Evolutionary conservation across 2,113 vertebrate genomes (phyloP).

Genomic region (Barbus barbus): DNA sequence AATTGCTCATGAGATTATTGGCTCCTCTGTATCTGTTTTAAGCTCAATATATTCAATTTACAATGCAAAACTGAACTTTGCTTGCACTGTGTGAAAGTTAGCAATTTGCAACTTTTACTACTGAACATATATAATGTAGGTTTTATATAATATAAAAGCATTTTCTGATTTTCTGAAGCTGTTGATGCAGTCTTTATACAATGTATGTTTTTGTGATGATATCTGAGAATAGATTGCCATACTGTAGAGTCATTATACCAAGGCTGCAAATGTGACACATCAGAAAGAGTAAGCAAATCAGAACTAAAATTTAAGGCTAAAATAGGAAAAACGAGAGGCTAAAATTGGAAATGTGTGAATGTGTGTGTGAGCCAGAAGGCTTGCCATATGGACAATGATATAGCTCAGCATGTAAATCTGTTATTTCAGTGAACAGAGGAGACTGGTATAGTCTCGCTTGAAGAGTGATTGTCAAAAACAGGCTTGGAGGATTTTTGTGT

Average conservation of each 20-base stretch:
- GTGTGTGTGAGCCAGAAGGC: conserved; percentile 43
- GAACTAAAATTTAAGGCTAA: conserved; percentile 7
- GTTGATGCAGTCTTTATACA: neutral
- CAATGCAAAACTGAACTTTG: neutral
- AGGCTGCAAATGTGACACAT: conserved; percentile 23
- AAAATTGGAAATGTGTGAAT: neutral
- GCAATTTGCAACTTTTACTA: neutral
- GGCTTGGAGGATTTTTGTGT: neutral
- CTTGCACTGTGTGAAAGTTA: neutral
- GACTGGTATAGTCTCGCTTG: conserved; percentile 30
- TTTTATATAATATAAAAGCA: neutral
- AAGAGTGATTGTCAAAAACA: conserved; percentile 18
- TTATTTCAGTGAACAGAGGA: conserved; percentile 30
- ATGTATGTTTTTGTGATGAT: neutral
- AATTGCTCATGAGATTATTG: too few species aligned
- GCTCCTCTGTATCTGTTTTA: neutral
- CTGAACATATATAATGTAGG: neutral
- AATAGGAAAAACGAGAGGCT: neutral
- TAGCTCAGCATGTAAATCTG: conserved; percentile 24
- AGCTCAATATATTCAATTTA: neutral
- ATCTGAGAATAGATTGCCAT: neutral
- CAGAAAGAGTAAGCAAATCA: conserved; percentile 6
- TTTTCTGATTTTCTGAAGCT: neutral
- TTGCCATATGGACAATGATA: conserved; percentile 50
- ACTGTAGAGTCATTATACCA: neutral